phyloP scores from a whole-genome alignment of 1,140 invertebrate species.

The Dreissena rostriformis region DNA sequence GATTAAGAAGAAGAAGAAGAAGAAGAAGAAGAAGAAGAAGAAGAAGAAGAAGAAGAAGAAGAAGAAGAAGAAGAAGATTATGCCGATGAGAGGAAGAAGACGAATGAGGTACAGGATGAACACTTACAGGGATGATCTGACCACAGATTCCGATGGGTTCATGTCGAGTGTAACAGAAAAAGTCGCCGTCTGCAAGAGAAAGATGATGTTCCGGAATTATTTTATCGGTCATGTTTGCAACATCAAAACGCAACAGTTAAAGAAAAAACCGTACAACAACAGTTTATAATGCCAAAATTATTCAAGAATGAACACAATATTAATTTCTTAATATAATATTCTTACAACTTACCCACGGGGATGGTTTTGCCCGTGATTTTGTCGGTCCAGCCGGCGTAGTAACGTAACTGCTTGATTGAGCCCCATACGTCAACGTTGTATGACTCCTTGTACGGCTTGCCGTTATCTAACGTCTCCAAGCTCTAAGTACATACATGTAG shows the following conservation, averaged over 20 bases:
- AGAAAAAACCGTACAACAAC: too few species aligned
- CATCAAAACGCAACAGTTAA: too few species aligned
- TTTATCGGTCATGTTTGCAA: too few species aligned
- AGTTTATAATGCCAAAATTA: too few species aligned
- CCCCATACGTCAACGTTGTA: slow-evolving; percentile 65
- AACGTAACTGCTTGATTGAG: slow-evolving; percentile 79
- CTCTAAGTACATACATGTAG: slow-evolving; percentile 36
- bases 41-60: too few species aligned
- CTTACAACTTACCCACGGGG: slow-evolving; percentile 85
- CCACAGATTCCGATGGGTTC: slow-evolving; percentile 73
- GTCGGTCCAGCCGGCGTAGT: slow-evolving; percentile 95
- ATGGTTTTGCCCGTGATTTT: slow-evolving; percentile 95
- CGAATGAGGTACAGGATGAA: background rate
- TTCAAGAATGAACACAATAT: too few species aligned
- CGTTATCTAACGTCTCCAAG: slow-evolving; percentile 88
- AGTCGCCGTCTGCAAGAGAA: slow-evolving; percentile 55
- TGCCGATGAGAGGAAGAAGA: too few species aligned
- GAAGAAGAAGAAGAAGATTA: too few species aligned
- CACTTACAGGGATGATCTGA: slow-evolving; percentile 69
- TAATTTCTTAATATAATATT: too few species aligned
- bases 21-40: too few species aligned
- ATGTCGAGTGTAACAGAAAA: slow-evolving; percentile 63
- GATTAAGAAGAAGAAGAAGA: too few species aligned
- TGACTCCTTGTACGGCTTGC: slow-evolving; percentile 87
- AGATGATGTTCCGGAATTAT: background rate